Conservation (phyloP, 2,113 vertebrate genomes). For the Callopanchax toddi region DNA sequence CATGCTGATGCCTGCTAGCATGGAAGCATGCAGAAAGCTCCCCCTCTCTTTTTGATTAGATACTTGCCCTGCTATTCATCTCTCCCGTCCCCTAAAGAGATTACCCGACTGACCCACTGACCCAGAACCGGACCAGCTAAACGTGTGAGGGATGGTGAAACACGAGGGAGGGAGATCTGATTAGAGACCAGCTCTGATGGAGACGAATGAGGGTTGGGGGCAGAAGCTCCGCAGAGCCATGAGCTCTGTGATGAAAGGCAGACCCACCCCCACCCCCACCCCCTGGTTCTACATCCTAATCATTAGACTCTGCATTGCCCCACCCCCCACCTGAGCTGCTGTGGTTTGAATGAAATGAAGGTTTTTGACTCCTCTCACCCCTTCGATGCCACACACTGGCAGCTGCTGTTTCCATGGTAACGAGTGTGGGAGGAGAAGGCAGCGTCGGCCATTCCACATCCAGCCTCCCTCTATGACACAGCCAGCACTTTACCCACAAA, state of each 20-base stretch:
- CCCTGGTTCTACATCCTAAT: slow-evolving; percentile 7
- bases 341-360: slow-evolving; percentile 27
- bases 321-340: slow-evolving; percentile 10
- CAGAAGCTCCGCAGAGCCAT: slow-evolving; percentile 12
- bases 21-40: background rate
- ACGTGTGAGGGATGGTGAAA: slow-evolving; percentile 10
- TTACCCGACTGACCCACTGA: slow-evolving; percentile 56
- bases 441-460: slow-evolving; percentile 61
- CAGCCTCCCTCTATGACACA: background rate
- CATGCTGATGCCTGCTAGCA: too few species aligned
- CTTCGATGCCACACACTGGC: slow-evolving; percentile 23
- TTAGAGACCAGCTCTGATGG: slow-evolving; percentile 21
- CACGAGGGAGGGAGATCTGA: slow-evolving; percentile 37
- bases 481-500: slow-evolving; percentile 60
- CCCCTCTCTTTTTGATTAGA: slow-evolving; percentile 2
- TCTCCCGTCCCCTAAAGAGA: slow-evolving; percentile 47
- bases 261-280: background rate
- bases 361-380: slow-evolving; percentile 43
- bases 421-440: slow-evolving; percentile 30
- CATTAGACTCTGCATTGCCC: background rate
- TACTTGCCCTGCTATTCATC: slow-evolving; percentile 39
- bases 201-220: background rate
- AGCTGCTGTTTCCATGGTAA: slow-evolving; percentile 72
- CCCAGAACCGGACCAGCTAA: slow-evolving; percentile 31
- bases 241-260: slow-evolving; percentile 42